Base-by-base conservation (phyloP, 2,113 vertebrate genomes). In the Tricholaema leucomelas region DNA sequence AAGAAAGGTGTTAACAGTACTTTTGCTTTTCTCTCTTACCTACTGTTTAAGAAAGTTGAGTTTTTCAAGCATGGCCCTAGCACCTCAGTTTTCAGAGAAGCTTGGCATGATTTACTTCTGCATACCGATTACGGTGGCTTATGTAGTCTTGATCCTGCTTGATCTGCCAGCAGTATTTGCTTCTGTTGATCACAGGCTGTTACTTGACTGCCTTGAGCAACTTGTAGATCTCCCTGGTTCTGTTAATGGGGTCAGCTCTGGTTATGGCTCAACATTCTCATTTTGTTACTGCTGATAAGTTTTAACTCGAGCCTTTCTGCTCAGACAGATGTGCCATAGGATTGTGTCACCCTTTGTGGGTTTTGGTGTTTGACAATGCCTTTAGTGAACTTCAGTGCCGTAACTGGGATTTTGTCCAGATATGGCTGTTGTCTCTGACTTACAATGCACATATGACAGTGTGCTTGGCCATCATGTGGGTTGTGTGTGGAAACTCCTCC, bases 111-210 rank as follows among this genome's bases (percentile, higher is more conserved):
- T 93, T 96, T 93, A 87, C 90, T 96, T 96, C 91, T 91, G 95
- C 94, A 94, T 93, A 94, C 90, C 94, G 91, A 96, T 96, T 95
- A 81, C 93, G 93, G 83, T 93, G 96, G 90, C 83, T 96, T 95
- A 92, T 90, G 91, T 92, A 95, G 88, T 73, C 92, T 94, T 95
- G 95, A 93, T 95, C 94, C 94, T 95, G 84, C 94, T 92, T 95
- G 94, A 94, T 94, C 92, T 95, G 91, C 89, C 92, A 93, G 92
- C 84, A 84, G 90, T 92, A 90, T 93, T 96, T 96, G 94, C 93
- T 91, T 78, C 95, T 94, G 71, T 96, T 96, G 96, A 96, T 96
- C 92, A 93, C 89, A 89, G 91, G 56, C 85, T 89, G 92, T 94
- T 94, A 82, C 16, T 88, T 96, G 88, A 80, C 82, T 96, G 86